These are phyloP conservation scores for Microchirus variegatus DNA, from an alignment of 2,797 vertebrate species.

Conservation along the genomic window DNA sequence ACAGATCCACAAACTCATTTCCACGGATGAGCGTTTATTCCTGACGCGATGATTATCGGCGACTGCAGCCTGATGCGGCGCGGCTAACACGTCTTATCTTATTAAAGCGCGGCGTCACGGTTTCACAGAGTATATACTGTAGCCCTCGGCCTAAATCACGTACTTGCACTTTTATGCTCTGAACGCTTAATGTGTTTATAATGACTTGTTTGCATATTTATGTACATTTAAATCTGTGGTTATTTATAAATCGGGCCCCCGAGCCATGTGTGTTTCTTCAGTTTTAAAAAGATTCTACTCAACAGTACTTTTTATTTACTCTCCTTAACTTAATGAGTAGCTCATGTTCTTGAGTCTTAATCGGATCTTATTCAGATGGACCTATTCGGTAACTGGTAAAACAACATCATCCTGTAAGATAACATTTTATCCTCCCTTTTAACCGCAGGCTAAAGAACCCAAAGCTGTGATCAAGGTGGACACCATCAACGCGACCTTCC, in stretches of 20 bases:
- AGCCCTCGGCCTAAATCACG: neutral
- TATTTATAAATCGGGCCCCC: too few species aligned
- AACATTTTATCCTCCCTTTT: neutral
- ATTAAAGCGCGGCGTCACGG: neutral
- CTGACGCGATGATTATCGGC: conserved; percentile 2
- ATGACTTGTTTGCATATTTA: too few species aligned
- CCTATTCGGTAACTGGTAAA: too few species aligned
- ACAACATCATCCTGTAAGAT: too few species aligned
- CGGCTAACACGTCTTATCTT: neutral
- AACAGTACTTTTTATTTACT: too few species aligned
- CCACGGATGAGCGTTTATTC: conserved; percentile 11
- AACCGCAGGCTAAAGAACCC: conserved; percentile 88
- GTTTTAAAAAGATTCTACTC: too few species aligned
- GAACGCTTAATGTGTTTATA: neutral
- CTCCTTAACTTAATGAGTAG: too few species aligned
- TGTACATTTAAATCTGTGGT: too few species aligned
- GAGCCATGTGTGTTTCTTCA: too few species aligned
- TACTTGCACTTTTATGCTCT: neutral
- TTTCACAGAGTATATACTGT: neutral
- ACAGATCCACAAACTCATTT: conserved; percentile 7
- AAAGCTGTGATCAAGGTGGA: conserved; percentile 90
- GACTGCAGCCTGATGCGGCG: conserved; percentile 7
- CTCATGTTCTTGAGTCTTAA: too few species aligned
- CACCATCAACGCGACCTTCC: conserved; percentile 89
- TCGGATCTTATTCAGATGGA: too few species aligned